phyloP scores from a whole-genome alignment of 2,797 vertebrate species.

The Steatocranus sp. region DNA sequence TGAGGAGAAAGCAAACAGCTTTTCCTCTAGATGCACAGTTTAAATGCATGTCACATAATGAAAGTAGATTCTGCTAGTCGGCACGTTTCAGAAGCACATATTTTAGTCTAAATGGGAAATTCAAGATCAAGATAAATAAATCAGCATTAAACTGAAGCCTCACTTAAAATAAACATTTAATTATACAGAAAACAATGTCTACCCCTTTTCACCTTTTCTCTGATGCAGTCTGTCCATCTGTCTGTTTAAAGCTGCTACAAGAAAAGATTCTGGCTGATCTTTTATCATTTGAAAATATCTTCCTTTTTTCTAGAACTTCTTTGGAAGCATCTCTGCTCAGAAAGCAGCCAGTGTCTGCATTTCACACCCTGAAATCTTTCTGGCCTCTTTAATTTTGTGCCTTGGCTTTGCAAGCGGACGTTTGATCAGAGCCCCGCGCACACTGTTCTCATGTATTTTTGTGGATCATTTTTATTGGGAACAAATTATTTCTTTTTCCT shows the following conservation, averaged over 20 bases:
- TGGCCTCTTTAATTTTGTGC: conserved; percentile 45
- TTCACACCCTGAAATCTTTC: conserved; percentile 45
- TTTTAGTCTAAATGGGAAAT: neutral
- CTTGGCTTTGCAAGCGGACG: conserved; percentile 20
- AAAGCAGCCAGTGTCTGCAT: conserved; percentile 17
- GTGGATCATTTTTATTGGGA: conserved; percentile 71
- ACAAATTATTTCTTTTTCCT: conserved; percentile 68
- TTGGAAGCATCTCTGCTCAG: neutral
- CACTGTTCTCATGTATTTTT: conserved; percentile 46
- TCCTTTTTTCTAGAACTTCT: neutral
- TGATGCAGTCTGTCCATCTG: neutral
- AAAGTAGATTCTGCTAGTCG: neutral
- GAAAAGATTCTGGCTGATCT: neutral
- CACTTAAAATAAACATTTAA: neutral
- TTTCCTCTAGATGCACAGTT: neutral
- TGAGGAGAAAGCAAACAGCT: neutral
- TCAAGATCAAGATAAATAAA: neutral
- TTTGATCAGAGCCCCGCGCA: conserved; percentile 35
- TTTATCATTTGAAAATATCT: conserved; percentile 1
- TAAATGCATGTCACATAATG: neutral
- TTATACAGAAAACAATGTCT: fast-evolving
- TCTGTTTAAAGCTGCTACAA: neutral
- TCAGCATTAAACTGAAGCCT: neutral
- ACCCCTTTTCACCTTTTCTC: conserved; percentile 12
- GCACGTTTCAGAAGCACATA: neutral